Percentiles rank a stretch among this genome's conserved stretches.
These are phyloP conservation scores for Catharus fuscescens DNA, from an alignment of 2,113 vertebrate genomes.

Conservation along the genomic window DNA sequence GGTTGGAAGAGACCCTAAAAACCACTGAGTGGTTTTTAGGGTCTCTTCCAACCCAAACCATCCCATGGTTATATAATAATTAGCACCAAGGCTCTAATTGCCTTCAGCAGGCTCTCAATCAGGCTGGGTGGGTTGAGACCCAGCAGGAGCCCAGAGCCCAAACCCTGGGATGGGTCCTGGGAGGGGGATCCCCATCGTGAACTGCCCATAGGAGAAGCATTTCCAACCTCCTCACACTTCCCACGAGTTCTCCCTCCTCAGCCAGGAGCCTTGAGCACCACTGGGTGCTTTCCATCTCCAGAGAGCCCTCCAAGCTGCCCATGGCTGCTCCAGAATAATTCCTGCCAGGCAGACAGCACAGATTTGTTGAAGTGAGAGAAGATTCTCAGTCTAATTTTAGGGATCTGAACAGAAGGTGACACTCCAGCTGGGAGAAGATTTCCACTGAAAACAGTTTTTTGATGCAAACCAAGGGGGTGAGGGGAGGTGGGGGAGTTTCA, in stretches of 20 bases:
- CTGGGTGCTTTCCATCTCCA: not conserved
- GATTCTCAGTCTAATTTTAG: conserved; percentile 65
- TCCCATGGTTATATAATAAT: not conserved
- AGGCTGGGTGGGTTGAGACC: not conserved
- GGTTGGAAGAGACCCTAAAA: not conserved
- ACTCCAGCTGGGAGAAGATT: conserved; percentile 61
- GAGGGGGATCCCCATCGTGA: not conserved
- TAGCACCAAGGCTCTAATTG: not conserved
- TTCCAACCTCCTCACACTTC: not conserved
- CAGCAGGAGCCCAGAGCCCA: not conserved
- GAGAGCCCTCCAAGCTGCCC: not conserved
- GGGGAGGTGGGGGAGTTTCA: conserved; percentile 1
- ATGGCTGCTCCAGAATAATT: not conserved
- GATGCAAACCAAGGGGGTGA: conserved; percentile 31
- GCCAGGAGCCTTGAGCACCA: not conserved
- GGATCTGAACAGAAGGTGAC: conserved; percentile 62
- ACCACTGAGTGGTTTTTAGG: too few species aligned
- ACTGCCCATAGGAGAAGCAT: not conserved
- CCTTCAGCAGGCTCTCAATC: not conserved
- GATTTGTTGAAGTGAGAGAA: conserved; percentile 44
- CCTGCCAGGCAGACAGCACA: conserved; percentile 21
- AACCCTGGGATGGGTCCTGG: not conserved
- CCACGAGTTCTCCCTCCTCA: not conserved
- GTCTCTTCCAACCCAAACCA: too few species aligned
- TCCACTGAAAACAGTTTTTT: conserved; percentile 27